Conservation (phyloP, 2,113 vertebrate genomes). For the Platysternon megacephalum region DNA sequence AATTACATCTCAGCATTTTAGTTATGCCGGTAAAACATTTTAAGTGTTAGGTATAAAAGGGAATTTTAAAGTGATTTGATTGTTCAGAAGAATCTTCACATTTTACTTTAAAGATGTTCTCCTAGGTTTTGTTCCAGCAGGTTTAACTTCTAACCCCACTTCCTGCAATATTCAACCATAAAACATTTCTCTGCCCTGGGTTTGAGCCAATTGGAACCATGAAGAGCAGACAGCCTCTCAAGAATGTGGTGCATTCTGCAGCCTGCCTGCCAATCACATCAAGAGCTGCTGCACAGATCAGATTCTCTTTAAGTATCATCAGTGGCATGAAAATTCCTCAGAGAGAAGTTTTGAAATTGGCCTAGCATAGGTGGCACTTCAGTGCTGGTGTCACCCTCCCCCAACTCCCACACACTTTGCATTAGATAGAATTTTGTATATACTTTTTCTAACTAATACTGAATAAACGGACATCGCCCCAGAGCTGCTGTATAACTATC, state of each 20-base stretch:
- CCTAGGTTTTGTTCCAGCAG: not conserved
- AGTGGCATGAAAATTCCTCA: not conserved
- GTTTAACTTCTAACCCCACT: not conserved
- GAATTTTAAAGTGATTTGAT: not conserved
- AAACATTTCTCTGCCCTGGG: not conserved
- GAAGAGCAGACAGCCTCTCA: not conserved
- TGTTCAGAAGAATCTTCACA: not conserved
- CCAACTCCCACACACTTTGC: fast-evolving
- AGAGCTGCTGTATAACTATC: not conserved
- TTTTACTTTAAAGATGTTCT: not conserved
- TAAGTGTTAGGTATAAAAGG: fast-evolving
- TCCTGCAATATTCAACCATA: not conserved
- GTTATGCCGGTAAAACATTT: not conserved
- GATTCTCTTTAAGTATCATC: not conserved
- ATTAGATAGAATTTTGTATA: not conserved
- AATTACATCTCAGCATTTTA: not conserved
- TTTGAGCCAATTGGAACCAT: not conserved
- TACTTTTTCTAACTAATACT: not conserved
- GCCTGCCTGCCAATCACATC: not conserved
- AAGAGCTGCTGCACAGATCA: not conserved
- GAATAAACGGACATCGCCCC: not conserved
- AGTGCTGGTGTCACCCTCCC: not conserved
- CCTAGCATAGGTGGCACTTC: not conserved
- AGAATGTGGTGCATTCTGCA: not conserved
- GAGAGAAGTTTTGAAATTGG: not conserved